phyloP scores from a whole-genome alignment of 2,113 vertebrate genomes.

The Dolichotis patagonum region DNA sequence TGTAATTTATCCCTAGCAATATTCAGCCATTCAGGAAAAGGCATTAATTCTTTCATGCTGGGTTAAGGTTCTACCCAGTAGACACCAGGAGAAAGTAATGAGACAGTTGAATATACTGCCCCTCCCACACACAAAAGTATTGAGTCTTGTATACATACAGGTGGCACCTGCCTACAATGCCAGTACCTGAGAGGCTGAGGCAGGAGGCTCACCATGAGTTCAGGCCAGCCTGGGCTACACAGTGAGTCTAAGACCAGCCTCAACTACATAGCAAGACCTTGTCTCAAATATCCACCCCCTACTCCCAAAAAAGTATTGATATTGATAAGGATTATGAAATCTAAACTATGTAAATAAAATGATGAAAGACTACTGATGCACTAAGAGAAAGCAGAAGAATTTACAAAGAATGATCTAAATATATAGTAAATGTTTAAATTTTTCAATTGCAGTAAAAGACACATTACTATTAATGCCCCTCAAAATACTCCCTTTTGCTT shows the following conservation, averaged over 20 bases:
- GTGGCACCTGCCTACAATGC: neutral
- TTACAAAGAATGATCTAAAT: neutral
- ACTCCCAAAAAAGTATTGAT: neutral
- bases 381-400: slow-evolving; percentile 30
- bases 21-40: neutral
- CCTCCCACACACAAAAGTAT: too few relatives aligned
- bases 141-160: too few relatives aligned
- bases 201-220: neutral
- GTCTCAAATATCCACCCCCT: neutral
- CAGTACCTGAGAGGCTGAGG: neutral
- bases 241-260: neutral
- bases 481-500: neutral
- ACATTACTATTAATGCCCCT: neutral
- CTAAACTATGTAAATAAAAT: neutral
- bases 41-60: neutral
- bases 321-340: slow-evolving; percentile 5
- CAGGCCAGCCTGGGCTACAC: neutral
- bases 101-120: neutral
- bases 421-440: neutral
- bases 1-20: slow-evolving; percentile 1
- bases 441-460: neutral
- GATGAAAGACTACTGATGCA: slow-evolving; percentile 42
- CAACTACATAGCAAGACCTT: neutral
- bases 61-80: slow-evolving; percentile 3
- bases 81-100: neutral